Evolutionary conservation across 2,113 vertebrate species (phyloP), one percentile per base, ranked within the genome.

Genomic region (Numenius arquata): DNA sequence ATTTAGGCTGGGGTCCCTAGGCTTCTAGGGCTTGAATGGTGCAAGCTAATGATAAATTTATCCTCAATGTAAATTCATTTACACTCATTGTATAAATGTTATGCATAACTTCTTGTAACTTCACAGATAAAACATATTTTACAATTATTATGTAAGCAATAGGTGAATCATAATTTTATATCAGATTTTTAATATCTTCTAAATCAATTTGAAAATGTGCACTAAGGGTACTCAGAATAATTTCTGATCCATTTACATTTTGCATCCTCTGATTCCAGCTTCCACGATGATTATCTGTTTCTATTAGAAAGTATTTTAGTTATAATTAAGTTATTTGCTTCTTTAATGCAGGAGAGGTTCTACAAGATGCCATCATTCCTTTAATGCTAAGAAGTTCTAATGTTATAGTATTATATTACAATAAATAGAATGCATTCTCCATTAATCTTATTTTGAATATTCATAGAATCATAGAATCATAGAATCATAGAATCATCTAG

Each of bases 1-100:
- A 78, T 68, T 92, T 87, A 90, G 52, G 62, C 40, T 87, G 56
- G 2, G 2, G 50, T 85, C 43, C 63, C 90, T 75, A 81, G 61
- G 83, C 36, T 94, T 87, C 61, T 36, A 83, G 48, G 30, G 56
- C 62, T 81, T 93, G 56, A 61, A 81, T 81, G 70, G 75, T 85
- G 80, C 48, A 92, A 94, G 32, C 43, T 89, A 88, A 90, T 89
- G 76, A 95, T 90, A 93, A 94, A 90, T 89, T 86, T 65, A 56
- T 56, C 75, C 5, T 25, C 29, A 89, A 30, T 61, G 7, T 84
- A 78, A 94, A 80, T 30, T 68, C 85, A 73, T 88, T 40, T 79
- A 63, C 36, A 81, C 9, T 68, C 36, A 41, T 78, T 88, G 63
- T 47, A 87, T 68, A 89, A 80, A 50, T 36, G 20, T 50, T 89